Evolutionary conservation across 2,888 invertebrate species (phyloP).

Genomic region (Drosophila anomalipes): DNA sequence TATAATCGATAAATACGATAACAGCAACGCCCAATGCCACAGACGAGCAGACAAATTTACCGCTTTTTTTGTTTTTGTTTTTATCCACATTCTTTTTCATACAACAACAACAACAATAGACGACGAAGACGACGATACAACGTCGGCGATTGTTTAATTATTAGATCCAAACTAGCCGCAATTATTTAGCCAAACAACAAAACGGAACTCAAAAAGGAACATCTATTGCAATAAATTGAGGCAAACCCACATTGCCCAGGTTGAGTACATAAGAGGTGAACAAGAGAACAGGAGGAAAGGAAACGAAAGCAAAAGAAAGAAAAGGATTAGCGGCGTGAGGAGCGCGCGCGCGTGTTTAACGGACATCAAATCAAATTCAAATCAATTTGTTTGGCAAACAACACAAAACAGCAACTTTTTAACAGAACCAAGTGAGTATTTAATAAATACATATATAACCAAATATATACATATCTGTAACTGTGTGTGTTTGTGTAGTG

Average conservation of each 20-base stretch:
- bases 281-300: conserved; percentile 15
- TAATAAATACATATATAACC: conserved; percentile 24
- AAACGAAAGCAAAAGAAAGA: conserved; percentile 7
- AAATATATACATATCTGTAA: conserved; percentile 6
- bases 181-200: conserved; percentile 35
- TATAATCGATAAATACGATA: conserved; percentile 72
- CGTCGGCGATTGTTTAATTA: conserved; percentile 55
- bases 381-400: conserved; percentile 48
- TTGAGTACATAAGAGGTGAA: conserved; percentile 11
- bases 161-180: conserved; percentile 41
- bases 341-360: conserved; percentile 63
- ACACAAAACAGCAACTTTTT: conserved; percentile 42
- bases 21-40: conserved; percentile 28
- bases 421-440: conserved; percentile 74
- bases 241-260: conserved; percentile 7
- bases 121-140: conserved; percentile 48
- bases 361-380: conserved; percentile 42
- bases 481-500: conserved; percentile 3
- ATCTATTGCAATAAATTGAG: conserved; percentile 46
- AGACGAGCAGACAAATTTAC: conserved; percentile 43
- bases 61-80: conserved; percentile 55
- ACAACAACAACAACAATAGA: conserved; percentile 43
- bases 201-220: conserved; percentile 16
- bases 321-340: conserved; percentile 58
- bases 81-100: conserved; percentile 46